Evolutionary conservation across 2,888 invertebrate genomes (phyloP), one percentile per base, ranked within the genome.

Genomic region (Xestia ashworthii): DNA sequence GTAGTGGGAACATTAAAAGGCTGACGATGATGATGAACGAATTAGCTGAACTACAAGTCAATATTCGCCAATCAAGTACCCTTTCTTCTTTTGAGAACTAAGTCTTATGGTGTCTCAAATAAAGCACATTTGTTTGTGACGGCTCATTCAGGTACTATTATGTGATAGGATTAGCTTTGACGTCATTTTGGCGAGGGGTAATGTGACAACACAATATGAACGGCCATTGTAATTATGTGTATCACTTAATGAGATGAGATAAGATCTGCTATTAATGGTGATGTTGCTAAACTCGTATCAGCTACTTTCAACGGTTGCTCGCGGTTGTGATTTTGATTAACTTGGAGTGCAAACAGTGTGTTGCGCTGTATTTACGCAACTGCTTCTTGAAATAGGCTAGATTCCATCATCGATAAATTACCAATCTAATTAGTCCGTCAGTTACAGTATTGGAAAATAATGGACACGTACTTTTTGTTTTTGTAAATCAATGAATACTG

Each of bases 221-320:
- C 70, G 48, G 19, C 32, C 14, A 38, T 58, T 64, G 53, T 80
- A 5, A 55, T 41, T 3, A 46, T 55, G 53, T 53, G 80, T 53
- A 60, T 77, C 25, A 69, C 62, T 41, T 80, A 64, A 80, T 78
- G 80, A 80, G 71, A 19, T 71, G 62, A 62, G 53, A 79, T 77
- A n/a, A 12, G 8, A 78, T 70, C 64, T 50, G 60, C 11, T 14
- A 41, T 62, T 48, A 53, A 46, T 16, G 19, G 25, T 48, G 53
- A 60, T 64, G 55, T 32, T 41, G 48, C 53, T 80, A 12, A 68
- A 16, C 53, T 55, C 32, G 25, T 80, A 78, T 55, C 80, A 46
- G 53, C 38, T 25, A 11, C 19, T n/a, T 53, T n/a, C 46, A 71
- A 48, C 46, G 3, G 25, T n/a, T 38, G 50, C n/a, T 2, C 1